phyloP scores from a whole-genome alignment of 2,113 vertebrate species.

The Pseudolaguvia tuberculata region DNA sequence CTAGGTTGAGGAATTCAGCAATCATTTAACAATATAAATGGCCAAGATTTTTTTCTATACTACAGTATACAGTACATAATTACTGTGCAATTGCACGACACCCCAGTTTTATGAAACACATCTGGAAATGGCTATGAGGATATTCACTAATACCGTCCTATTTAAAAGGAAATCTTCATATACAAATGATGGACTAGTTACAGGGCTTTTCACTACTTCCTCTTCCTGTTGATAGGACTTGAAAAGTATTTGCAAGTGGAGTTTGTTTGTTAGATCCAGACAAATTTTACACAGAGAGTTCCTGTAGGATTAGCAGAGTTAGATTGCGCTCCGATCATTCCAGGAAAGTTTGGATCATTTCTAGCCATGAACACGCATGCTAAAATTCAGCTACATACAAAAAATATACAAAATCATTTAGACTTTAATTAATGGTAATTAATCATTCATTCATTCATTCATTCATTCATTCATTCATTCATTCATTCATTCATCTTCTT shows the following conservation, averaged over 20 bases:
- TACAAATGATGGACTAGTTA: conserved; percentile 9
- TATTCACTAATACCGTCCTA: conserved; percentile 3
- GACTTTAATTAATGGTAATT: too few relatives aligned
- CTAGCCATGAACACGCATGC: background rate
- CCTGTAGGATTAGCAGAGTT: conserved; percentile 44
- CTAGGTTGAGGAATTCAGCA: background rate
- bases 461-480: too few relatives aligned
- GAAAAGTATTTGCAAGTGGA: conserved; percentile 45
- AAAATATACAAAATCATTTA: too few relatives aligned
- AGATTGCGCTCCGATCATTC: background rate
- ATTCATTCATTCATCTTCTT: too few relatives aligned
- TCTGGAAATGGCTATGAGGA: conserved; percentile 3
- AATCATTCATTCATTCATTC: too few relatives aligned
- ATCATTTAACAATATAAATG: background rate
- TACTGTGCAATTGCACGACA: background rate
- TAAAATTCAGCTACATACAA: background rate
- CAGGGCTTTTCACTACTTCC: conserved; percentile 16
- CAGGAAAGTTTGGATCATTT: conserved; percentile 5
- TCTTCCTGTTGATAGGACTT: conserved; percentile 43
- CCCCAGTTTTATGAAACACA: conserved; percentile 6
- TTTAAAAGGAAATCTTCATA: conserved; percentile 26
- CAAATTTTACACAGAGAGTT: conserved; percentile 48
- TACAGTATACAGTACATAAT: background rate
- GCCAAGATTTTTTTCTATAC: background rate
- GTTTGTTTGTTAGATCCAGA: conserved; percentile 48